These are phyloP conservation scores for Sphaerodactylus townsendi DNA, from an alignment of 2,113 vertebrate species.

Conservation along the genomic window DNA sequence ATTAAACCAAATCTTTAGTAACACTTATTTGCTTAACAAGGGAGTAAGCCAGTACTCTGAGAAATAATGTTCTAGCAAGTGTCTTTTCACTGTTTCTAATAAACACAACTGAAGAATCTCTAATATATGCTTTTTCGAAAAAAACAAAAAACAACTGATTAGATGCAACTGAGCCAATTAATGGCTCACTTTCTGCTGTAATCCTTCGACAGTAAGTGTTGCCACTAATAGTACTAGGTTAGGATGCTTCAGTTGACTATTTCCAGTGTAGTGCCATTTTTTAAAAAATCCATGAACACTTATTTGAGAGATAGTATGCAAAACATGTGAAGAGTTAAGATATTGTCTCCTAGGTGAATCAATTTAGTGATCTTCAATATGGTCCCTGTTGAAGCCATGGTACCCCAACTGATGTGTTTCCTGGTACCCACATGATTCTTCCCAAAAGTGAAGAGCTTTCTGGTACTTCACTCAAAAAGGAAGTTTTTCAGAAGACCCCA, in stretches of 20 bases:
- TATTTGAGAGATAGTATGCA: neutral
- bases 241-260: neutral
- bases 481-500: no score
- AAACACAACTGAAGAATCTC: constrained; percentile 56
- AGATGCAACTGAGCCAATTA: constrained; percentile 42
- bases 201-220: constrained; percentile 25
- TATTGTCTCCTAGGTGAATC: no score
- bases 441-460: no score
- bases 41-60: constrained; percentile 25
- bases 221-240: neutral
- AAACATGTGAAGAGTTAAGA: no score
- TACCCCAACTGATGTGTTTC: no score
- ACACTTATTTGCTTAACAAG: constrained; percentile 51
- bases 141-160: constrained; percentile 33
- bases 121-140: constrained; percentile 36
- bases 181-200: constrained; percentile 42
- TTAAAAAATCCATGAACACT: neutral
- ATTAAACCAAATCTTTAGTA: constrained; percentile 47
- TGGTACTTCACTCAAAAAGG: no score
- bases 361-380: no score
- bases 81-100: constrained; percentile 60
- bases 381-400: no score
- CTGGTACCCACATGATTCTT: no score
- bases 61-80: constrained; percentile 27
- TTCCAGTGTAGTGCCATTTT: neutral